Conservation (phyloP, 1,140 invertebrate genomes). For the Rhagoletis zephyria region DNA sequence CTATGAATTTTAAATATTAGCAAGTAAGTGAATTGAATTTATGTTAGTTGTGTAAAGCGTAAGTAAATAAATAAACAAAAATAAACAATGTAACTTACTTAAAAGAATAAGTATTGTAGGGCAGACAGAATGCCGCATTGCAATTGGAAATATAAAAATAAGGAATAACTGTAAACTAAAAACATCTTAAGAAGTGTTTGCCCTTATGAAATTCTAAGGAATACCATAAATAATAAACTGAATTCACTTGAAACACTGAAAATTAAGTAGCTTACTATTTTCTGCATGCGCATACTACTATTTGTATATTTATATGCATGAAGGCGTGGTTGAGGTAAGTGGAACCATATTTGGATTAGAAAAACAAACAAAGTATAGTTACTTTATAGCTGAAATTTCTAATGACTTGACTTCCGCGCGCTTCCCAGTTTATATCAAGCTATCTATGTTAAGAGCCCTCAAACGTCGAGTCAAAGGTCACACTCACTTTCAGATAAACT, state of each 20-base stretch:
- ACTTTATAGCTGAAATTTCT: too few relatives aligned
- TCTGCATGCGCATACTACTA: too few relatives aligned
- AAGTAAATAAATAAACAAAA: not conserved
- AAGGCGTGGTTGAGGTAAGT: too few relatives aligned
- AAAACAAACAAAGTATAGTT: too few relatives aligned
- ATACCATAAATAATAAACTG: not conserved
- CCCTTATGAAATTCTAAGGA: slow-evolving; percentile 7
- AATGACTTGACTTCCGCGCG: too few relatives aligned
- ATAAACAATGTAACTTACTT: not conserved
- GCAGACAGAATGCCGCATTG: not conserved
- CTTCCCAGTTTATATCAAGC: too few relatives aligned
- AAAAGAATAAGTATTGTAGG: not conserved
- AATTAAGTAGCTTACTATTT: not conserved
- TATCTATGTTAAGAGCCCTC: too few relatives aligned
- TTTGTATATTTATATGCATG: too few relatives aligned
- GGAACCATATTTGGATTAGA: too few relatives aligned
- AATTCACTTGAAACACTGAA: slow-evolving; percentile 24
- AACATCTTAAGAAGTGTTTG: slow-evolving; percentile 4
- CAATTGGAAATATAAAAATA: not conserved
- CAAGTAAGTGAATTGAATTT: slow-evolving; percentile 30
- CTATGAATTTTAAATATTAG: slow-evolving; percentile 47
- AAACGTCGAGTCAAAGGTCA: too few relatives aligned
- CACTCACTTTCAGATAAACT: too few relatives aligned
- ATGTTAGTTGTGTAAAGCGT: slow-evolving; percentile 1
- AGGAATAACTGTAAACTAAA: slow-evolving; percentile 30